Conservation (phyloP, 2,113 vertebrate genomes). For the Callopanchax toddi region DNA sequence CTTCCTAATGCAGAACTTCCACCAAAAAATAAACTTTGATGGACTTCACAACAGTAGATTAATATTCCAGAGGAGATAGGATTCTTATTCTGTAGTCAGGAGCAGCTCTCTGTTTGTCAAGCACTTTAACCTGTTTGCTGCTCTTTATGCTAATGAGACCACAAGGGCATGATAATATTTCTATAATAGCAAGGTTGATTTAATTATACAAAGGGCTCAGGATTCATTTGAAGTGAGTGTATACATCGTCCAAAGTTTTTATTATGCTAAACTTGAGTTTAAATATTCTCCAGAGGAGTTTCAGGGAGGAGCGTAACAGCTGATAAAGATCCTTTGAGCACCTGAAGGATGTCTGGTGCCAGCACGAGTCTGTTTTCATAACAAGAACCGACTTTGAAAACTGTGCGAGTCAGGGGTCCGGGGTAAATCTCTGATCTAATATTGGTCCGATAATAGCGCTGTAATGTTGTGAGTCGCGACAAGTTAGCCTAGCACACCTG, state of each 20-base stretch:
- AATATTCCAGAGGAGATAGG: conserved; percentile 34
- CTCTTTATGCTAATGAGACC: conserved; percentile 38
- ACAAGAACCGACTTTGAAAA: conserved; percentile 40
- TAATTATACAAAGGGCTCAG: conserved; percentile 35
- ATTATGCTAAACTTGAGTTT: conserved; percentile 41
- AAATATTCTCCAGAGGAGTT: conserved; percentile 29
- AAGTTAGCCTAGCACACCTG: conserved; percentile 1
- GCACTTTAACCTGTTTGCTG: conserved; percentile 34
- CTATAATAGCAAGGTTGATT: conserved; percentile 35
- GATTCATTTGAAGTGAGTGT: conserved; percentile 30
- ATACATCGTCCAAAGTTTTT: conserved; percentile 16
- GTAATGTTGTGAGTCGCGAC: conserved; percentile 25
- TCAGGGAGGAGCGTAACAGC: conserved; percentile 9
- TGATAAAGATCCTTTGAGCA: conserved; percentile 24
- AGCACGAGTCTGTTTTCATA: conserved; percentile 28
- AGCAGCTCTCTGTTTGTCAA: conserved; percentile 37
- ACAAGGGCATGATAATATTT: conserved; percentile 46
- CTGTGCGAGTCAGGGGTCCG: conserved; percentile 18
- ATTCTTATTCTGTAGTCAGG: conserved; percentile 38
- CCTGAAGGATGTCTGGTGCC: conserved; percentile 24
- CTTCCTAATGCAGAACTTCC: neutral
- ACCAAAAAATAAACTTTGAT: conserved; percentile 30
- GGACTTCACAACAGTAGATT: conserved; percentile 42
- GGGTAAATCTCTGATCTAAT: conserved; percentile 35
- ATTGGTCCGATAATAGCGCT: conserved; percentile 14